Base-by-base conservation (phyloP, 2,888 invertebrate species). In the Tromatobia lineatoria region DNA sequence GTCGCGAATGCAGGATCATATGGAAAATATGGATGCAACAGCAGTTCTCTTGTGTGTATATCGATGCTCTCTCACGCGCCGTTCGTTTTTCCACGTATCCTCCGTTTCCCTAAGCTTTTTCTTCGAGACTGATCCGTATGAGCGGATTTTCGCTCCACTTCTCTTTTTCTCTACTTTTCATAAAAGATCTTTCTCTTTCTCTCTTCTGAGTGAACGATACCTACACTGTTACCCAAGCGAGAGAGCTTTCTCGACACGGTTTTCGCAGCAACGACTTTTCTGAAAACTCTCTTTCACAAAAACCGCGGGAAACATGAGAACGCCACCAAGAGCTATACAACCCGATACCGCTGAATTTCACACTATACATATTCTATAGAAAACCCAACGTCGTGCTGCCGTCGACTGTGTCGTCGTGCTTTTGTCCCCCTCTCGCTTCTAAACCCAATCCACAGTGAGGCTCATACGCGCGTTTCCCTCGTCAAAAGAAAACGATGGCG, bases 241-340 rank as follows among this genome's bases (percentile, higher is more conserved):
- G 57, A 74, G 67, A 82, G 82, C 78, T 82, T 82, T 82, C 82
- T 47, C 69, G 78, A 54, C 78, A 74, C 67, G 45, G 1, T 71
- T 76, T 57, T 75, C 67, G 18, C 47, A 11, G 73, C 59, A 15
- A 18, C 29, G 59, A 67, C 18, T 69, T 74, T 74, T 61, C 67
- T 64, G 59, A 74, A 78, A 74, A 74, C 59, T 25, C 61, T 71
- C 66, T 82, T 82, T 82, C 70, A 74, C 82, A 52, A 78, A 81
- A 82, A 82, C 66, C 42, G 54, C 67, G 54, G 42, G 52, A 66
- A 34, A 66, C 70, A 76, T 64, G 76, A 78, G 71, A 52, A 29
- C 57, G 45, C 47, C 61, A 69, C 59, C 34, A 18, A 57, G 67
- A 78, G 79, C 77, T 74, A 67, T 78, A 78, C 73, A 74, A 66